Base-by-base conservation (phyloP, 1,140 invertebrate species). In the Oncopodura yosiiana region DNA sequence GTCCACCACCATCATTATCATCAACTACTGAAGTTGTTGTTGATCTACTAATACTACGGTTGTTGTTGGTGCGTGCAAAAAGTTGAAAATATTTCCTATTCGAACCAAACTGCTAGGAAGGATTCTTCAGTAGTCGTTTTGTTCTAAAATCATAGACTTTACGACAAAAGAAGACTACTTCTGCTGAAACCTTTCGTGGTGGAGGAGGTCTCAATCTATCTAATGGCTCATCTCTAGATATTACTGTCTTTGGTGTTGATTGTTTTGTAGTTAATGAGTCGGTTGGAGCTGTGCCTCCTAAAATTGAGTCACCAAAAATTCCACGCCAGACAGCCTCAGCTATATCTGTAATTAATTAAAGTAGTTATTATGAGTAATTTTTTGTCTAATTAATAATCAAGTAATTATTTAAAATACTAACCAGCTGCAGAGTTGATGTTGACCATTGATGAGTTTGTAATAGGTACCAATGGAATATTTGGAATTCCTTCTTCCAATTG, bases 141-240 rank as follows among this genome's bases (percentile, higher is more conserved):
- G 87, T 83, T 51, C 91, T 79, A 73, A 90, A 94, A 71, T 96
- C 93, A 72, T 95, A 96, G 29, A 94, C 88, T 61, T 86, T 83
- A 16, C 89, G 81, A 73, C 92, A 95, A 73, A 94, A 89, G 65
- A 95, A 88, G 2, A 97, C 86, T 69, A 89, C 81, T 60, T 94
- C 91, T 4, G 83, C 77, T 26, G 86, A 82, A 8, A 84, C 79
- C 60, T 82, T 80, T 26, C 82, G 76, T 26, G 82, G 81, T n/a
- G 83, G 80, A 64, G 84, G 81, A 30, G 75, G 70, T 42, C 69
- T 69, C 49, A 69, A 66, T 60, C 76, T 61, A 59, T 75, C 70
- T 69, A 77, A 77, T 63, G 71, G 46, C 59, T 73, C 65, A 63
- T 73, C 64, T 66, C 77, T 68, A 55, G 71, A 68, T 61, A 67